Evolutionary conservation across 2,797 vertebrate genomes (phyloP).

Genomic region (Hippoglossus hippoglossus): DNA sequence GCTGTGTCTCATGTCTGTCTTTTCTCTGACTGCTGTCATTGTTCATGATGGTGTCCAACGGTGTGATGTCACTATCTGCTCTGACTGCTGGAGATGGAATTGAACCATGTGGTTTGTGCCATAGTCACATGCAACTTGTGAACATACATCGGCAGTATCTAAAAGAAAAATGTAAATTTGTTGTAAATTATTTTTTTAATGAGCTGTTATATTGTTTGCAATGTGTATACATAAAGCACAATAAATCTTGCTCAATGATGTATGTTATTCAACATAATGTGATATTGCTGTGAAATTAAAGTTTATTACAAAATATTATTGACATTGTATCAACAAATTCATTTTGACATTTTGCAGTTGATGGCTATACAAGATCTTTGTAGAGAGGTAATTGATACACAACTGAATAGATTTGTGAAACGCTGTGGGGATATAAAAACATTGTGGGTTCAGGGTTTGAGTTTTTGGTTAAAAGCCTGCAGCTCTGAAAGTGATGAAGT

Average conservation of each 20-base stretch:
- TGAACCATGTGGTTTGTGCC: background rate
- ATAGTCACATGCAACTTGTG: background rate
- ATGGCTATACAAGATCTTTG: background rate
- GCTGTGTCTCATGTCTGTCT: constrained; percentile 17
- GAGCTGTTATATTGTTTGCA: constrained; percentile 29
- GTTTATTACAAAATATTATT: background rate
- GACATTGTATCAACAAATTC: background rate
- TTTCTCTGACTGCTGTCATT: constrained; percentile 43
- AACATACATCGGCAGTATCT: background rate
- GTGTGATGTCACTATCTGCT: constrained; percentile 41
- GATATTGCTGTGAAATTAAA: constrained; percentile 7
- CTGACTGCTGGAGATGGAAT: constrained; percentile 17
- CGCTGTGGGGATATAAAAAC: background rate
- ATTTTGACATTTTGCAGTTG: background rate
- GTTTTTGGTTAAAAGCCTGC: background rate
- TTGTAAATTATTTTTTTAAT: constrained; percentile 42
- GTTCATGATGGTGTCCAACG: constrained; percentile 26
- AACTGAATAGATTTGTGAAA: background rate
- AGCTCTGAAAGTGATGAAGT: too few species aligned
- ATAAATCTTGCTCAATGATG: constrained; percentile 51
- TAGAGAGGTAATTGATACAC: background rate
- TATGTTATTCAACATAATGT: constrained; percentile 5
- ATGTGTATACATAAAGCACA: constrained; percentile 57
- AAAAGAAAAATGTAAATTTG: constrained; percentile 21
- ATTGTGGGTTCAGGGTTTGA: background rate